Percentiles rank a stretch among this genome's conserved stretches.
Evolutionary conservation across 2,888 invertebrate species (phyloP).

Genomic region (Mythimna lalbum): DNA sequence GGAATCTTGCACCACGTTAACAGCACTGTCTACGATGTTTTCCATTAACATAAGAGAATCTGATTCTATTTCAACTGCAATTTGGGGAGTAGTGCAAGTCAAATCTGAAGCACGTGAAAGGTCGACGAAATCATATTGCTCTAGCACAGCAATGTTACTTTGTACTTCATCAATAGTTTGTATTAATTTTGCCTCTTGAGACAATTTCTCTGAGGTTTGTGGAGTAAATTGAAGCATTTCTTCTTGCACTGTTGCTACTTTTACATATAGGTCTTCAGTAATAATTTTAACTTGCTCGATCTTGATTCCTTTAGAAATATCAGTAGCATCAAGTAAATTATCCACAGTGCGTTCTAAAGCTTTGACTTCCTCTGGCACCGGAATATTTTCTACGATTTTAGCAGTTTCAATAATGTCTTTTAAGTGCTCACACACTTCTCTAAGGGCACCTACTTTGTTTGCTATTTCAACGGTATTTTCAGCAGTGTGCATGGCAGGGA

Average conservation of each 20-base stretch:
- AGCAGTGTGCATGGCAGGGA: constrained; percentile 77
- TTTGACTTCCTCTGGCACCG: constrained; percentile 62
- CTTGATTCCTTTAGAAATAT: constrained; percentile 75
- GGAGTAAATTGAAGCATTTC: constrained; percentile 79
- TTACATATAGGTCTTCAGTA: constrained; percentile 79
- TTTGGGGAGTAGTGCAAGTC: constrained; percentile 71
- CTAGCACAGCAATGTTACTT: constrained; percentile 80
- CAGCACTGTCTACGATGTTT: constrained; percentile 76
- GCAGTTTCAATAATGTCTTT: constrained; percentile 72
- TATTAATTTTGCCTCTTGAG: constrained; percentile 79
- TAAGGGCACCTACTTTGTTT: constrained; percentile 76
- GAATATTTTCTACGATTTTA: constrained; percentile 46
- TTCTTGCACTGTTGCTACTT: constrained; percentile 78
- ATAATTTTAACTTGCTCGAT: constrained; percentile 76
- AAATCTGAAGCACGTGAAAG: constrained; percentile 78
- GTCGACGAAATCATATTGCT: constrained; percentile 82
- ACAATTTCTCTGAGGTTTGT: constrained; percentile 67
- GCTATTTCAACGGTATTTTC: constrained; percentile 81
- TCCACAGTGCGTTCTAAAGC: constrained; percentile 72
- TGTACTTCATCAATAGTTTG: constrained; percentile 81
- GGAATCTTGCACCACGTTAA: constrained; percentile 76
- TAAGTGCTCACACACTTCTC: constrained; percentile 77
- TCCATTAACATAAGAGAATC: constrained; percentile 77
- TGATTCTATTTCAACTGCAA: constrained; percentile 76
- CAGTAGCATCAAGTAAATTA: constrained; percentile 75